phyloP scores from a whole-genome alignment of 2,888 invertebrate genomes.

The Leptinotarsa rubiginosa region DNA sequence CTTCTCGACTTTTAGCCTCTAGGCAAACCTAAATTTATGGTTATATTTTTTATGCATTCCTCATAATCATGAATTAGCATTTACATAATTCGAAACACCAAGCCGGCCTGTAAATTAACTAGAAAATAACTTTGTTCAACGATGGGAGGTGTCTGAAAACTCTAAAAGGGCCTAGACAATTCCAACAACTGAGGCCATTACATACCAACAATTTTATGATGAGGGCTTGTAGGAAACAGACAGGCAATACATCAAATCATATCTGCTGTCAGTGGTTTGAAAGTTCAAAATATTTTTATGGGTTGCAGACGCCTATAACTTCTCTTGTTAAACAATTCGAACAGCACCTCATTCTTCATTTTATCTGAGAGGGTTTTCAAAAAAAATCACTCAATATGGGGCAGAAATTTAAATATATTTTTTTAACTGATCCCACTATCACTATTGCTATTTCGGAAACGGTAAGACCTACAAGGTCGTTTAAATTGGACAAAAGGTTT shows the following conservation, averaged over 20 bases:
- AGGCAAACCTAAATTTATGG: slow-evolving; percentile 18
- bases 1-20: not conserved
- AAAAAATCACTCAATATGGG: not conserved
- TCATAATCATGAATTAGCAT: slow-evolving; percentile 18
- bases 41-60: slow-evolving; percentile 4
- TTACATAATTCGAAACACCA: slow-evolving; percentile 24
- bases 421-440: no score
- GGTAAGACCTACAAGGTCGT: no score
- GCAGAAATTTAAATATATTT: no score
- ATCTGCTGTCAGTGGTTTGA: not conserved
- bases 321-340: not conserved
- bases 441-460: no score
- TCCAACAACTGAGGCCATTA: slow-evolving; percentile 14
- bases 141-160: slow-evolving; percentile 14
- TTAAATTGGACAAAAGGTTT: no score
- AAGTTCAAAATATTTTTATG: slow-evolving; percentile 15
- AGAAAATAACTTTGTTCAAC: slow-evolving; percentile 19
- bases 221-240: slow-evolving; percentile 13
- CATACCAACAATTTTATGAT: slow-evolving; percentile 19
- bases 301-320: not conserved
- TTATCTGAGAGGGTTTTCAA: not conserved
- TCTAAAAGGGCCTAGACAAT: not conserved
- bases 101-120: slow-evolving; percentile 15
- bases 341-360: no score
- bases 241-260: slow-evolving; percentile 23